These are phyloP conservation scores for Pseudomyrmex sp. DNA, from an alignment of 1,140 invertebrate species.

Conservation along the genomic window DNA sequence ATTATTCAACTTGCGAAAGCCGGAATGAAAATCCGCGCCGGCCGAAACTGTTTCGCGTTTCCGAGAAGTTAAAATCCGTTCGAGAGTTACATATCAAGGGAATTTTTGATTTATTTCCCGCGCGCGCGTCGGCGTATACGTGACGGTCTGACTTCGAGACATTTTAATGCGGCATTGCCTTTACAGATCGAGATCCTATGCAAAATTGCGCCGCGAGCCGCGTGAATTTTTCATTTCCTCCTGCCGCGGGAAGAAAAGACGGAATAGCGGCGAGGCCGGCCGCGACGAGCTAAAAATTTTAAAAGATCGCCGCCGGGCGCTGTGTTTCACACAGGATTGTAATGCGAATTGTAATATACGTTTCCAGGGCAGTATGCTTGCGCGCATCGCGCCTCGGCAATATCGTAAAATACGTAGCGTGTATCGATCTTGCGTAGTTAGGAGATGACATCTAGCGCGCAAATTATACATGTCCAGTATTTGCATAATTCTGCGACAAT, in stretches of 20 bases:
- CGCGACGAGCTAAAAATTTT: constrained; percentile 22
- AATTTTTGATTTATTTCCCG: constrained; percentile 1
- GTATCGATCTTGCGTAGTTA: constrained; percentile 48
- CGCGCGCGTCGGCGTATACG: not conserved
- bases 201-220: constrained; percentile 8
- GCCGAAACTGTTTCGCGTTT: not conserved
- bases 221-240: constrained; percentile 39
- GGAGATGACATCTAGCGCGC: constrained; percentile 35
- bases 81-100: not conserved
- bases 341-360: not conserved
- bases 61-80: not conserved
- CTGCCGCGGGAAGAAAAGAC: not conserved
- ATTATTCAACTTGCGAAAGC: not conserved
- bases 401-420: constrained; percentile 33
- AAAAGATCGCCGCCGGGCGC: not conserved
- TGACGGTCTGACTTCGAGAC: not conserved
- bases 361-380: constrained; percentile 6
- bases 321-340: not conserved
- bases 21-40: not conserved
- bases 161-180: constrained; percentile 21
- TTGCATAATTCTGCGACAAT: constrained; percentile 43
- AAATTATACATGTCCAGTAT: constrained; percentile 50
- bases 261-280: not conserved
- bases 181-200: constrained; percentile 17
- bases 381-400: constrained; percentile 6